A percentile compares a stretch with the other conserved stretches of the same genome.
These are phyloP conservation scores for Diadromus collaris DNA, from an alignment of 2,888 invertebrate species.

Conservation along the genomic window DNA sequence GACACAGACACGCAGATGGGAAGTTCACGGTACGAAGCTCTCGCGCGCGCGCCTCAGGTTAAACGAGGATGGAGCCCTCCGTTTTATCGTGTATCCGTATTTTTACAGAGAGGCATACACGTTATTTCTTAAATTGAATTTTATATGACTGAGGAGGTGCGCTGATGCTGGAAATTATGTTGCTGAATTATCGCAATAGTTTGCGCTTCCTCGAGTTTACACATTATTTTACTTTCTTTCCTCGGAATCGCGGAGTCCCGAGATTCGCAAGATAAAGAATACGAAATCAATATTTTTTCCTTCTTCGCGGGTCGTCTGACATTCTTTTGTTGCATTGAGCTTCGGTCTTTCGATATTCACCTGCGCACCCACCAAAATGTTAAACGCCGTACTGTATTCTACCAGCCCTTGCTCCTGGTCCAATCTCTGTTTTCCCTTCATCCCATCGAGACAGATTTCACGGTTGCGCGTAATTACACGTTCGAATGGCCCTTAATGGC, in stretches of 20 bases:
- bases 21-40: constrained; percentile 29
- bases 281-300: neutral
- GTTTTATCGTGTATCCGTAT: constrained; percentile 5
- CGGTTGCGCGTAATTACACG: constrained; percentile 71
- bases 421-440: constrained; percentile 49
- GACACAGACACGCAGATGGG: constrained; percentile 28
- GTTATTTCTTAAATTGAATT: constrained; percentile 17
- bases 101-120: constrained; percentile 2
- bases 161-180: neutral
- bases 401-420: constrained; percentile 20
- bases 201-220: neutral
- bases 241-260: neutral
- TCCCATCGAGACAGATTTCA: constrained; percentile 65
- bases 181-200: neutral
- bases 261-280: neutral
- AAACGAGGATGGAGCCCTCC: constrained; percentile 1
- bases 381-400: constrained; percentile 1
- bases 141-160: neutral
- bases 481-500: constrained; percentile 72
- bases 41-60: constrained; percentile 17
- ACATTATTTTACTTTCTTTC: neutral
- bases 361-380: neutral
- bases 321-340: neutral
- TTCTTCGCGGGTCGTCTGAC: neutral
- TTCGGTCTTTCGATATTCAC: neutral